Evolutionary conservation across 2,797 vertebrate species (phyloP).

Genomic region (Hydrophis major): DNA sequence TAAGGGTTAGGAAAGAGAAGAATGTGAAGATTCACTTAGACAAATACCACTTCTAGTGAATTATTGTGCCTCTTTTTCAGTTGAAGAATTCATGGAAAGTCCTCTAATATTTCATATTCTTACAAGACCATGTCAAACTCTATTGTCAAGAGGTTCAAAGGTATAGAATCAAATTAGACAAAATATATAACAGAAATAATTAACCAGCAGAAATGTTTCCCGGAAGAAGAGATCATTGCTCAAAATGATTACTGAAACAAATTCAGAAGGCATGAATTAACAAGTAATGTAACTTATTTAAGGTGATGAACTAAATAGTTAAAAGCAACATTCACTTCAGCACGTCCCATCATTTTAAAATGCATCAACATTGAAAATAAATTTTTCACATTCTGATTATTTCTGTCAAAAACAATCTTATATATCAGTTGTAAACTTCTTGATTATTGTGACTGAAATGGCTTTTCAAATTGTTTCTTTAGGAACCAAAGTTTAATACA

Average conservation of each 20-base stretch:
- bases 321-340: neutral
- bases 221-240: neutral
- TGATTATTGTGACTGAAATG: neutral
- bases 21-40: neutral
- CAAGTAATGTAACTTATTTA: neutral
- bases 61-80: neutral
- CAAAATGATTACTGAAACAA: neutral
- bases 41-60: neutral
- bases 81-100: neutral
- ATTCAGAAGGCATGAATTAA: neutral
- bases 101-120: neutral
- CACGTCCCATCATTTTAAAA: neutral
- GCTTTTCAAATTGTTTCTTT: neutral
- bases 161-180: neutral
- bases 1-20: neutral
- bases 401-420: neutral
- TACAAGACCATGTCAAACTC: neutral
- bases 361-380: neutral
- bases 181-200: neutral
- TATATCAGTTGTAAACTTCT: neutral
- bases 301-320: neutral
- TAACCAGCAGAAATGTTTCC: neutral
- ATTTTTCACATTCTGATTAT: neutral
- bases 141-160: neutral
- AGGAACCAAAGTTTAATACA: neutral